Conservation (phyloP, 2,113 vertebrate genomes). For the Myiozetetes cayanensis region DNA sequence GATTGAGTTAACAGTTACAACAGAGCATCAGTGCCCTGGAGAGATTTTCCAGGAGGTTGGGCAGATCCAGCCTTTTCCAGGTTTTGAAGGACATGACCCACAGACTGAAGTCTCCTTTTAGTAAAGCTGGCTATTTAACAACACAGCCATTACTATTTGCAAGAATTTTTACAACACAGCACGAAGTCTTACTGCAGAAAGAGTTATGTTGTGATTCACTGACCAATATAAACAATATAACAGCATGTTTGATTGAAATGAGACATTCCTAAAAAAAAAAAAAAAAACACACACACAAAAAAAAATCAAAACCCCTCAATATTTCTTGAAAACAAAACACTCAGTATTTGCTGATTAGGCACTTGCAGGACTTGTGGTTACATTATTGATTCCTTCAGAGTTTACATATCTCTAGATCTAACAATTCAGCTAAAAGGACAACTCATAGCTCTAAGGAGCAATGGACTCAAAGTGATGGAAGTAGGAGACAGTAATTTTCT, state of each 20-base stretch:
- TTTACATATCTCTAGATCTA: neutral
- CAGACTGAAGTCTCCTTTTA: neutral
- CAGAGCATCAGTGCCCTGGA: constrained; percentile 25
- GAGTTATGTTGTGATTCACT: neutral
- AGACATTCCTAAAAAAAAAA: neutral
- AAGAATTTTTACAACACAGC: neutral
- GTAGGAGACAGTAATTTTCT: neutral
- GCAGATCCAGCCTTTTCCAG: constrained; percentile 22
- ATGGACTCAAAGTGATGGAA: neutral
- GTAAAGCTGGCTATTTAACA: neutral
- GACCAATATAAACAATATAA: neutral
- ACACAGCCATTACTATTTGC: neutral
- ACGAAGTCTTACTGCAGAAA: neutral
- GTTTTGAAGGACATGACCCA: constrained; percentile 30
- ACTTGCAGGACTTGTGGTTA: neutral
- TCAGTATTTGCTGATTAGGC: neutral
- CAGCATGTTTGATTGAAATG: neutral
- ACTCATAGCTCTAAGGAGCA: neutral
- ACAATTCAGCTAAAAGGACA: neutral
- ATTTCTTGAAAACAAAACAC: neutral
- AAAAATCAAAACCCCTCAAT: neutral
- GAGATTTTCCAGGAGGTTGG: constrained; percentile 50
- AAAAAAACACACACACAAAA: too few relatives aligned
- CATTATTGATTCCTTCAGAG: neutral
- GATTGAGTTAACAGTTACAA: neutral